These are phyloP conservation scores for Epistrophe eligans DNA, from an alignment of 2,888 invertebrate species.

Conservation along the genomic window DNA sequence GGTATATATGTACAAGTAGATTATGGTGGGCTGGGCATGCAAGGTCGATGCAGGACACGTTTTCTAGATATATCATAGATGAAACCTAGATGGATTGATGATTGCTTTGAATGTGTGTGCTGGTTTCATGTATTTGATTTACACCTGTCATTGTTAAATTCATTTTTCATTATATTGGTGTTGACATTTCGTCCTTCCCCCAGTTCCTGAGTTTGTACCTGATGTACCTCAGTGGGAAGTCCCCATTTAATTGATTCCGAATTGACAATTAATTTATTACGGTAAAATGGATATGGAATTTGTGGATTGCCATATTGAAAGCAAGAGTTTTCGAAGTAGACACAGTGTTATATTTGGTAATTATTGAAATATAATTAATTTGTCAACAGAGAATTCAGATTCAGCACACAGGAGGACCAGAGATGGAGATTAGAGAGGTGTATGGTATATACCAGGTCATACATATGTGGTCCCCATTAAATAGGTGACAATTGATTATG, in stretches of 20 bases:
- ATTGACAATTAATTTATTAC: slow-evolving; percentile 72
- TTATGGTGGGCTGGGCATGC: neutral
- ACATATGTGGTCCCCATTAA: slow-evolving; percentile 8
- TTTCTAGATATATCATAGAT: slow-evolving; percentile 26
- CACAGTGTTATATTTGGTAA: slow-evolving; percentile 54
- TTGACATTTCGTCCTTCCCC: slow-evolving; percentile 42
- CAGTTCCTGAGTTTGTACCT: neutral
- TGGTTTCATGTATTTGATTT: slow-evolving; percentile 60
- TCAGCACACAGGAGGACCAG: neutral
- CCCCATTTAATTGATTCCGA: slow-evolving; percentile 66
- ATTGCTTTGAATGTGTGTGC: slow-evolving; percentile 36
- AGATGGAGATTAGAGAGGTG: slow-evolving; percentile 13
- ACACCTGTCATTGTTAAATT: slow-evolving; percentile 69
- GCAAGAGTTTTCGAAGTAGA: slow-evolving; percentile 58
- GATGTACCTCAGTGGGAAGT: slow-evolving; percentile 22
- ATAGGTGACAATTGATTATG: slow-evolving; percentile 46
- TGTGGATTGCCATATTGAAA: slow-evolving; percentile 42
- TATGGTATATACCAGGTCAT: neutral
- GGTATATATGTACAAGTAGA: too few species aligned
- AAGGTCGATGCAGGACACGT: slow-evolving; percentile 22
- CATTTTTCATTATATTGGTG: slow-evolving; percentile 68
- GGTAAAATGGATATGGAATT: slow-evolving; percentile 64
- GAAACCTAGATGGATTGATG: slow-evolving; percentile 26
- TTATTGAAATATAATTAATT: slow-evolving; percentile 62
- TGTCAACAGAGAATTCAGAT: slow-evolving; percentile 39